Evolutionary conservation across 2,888 invertebrate genomes (phyloP).

Genomic region (Bombyx huttoni): DNA sequence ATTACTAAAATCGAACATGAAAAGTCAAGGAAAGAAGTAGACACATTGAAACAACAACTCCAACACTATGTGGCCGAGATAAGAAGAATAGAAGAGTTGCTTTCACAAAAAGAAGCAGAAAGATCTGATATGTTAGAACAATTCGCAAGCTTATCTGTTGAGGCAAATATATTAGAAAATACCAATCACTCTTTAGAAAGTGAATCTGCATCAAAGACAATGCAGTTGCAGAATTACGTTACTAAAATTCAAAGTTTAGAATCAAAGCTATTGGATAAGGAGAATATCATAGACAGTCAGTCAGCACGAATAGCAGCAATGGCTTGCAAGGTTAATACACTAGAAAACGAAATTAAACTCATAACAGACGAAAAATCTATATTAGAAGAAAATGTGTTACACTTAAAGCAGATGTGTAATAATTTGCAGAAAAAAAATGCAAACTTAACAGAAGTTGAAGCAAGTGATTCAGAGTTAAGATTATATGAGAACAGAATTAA

Average conservation of each 20-base stretch:
- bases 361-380: constrained; percentile 53
- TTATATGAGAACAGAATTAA: constrained; percentile 61
- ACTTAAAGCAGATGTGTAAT: constrained; percentile 57
- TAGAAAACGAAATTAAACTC: constrained; percentile 59
- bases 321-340: constrained; percentile 44
- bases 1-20: constrained; percentile 78
- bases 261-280: constrained; percentile 68
- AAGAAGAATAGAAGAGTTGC: constrained; percentile 82
- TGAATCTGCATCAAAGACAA: constrained; percentile 79
- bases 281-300: constrained; percentile 50
- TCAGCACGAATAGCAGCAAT: constrained; percentile 43
- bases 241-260: constrained; percentile 74
- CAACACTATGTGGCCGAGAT: constrained; percentile 88
- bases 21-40: constrained; percentile 78
- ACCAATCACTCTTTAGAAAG: constrained; percentile 85
- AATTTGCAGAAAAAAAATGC: constrained; percentile 41
- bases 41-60: constrained; percentile 80
- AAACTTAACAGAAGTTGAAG: constrained; percentile 27
- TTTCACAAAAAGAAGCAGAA: constrained; percentile 83
- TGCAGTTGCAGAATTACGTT: constrained; percentile 63
- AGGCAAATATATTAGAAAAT: constrained; percentile 82
- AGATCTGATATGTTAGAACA: constrained; percentile 85
- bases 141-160: constrained; percentile 82
- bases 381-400: constrained; percentile 52
- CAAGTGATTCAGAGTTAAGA: constrained; percentile 52